These are phyloP conservation scores for Ciconia maguari DNA, from an alignment of 2,113 vertebrate genomes.

Conservation along the genomic window DNA sequence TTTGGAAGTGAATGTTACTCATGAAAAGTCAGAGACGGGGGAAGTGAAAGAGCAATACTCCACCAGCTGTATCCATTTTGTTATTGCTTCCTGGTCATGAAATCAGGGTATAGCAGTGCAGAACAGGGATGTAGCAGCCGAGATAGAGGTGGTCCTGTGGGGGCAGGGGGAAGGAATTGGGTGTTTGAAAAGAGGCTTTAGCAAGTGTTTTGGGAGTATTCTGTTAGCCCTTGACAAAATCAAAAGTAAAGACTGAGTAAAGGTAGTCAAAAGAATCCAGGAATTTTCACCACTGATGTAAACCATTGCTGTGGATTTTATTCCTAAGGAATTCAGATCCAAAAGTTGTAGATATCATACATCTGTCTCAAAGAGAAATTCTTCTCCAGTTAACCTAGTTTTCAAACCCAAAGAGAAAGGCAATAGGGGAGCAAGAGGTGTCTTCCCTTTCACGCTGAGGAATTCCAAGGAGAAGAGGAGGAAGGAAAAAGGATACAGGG, in stretches of 20 bases:
- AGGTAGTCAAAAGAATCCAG: not conserved
- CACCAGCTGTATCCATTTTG: not conserved
- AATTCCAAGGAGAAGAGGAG: not conserved
- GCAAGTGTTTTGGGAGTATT: not conserved
- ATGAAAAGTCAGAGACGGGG: not conserved
- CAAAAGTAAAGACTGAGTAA: not conserved
- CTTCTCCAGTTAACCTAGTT: not conserved
- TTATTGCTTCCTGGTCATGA: not conserved
- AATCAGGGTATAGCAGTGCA: not conserved
- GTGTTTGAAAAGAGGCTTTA: not conserved
- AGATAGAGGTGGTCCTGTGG: not conserved
- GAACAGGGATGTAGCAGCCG: not conserved
- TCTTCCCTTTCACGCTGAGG: not conserved
- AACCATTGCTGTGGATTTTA: rapidly evolving
- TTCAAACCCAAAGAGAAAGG: not conserved
- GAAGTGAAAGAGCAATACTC: not conserved
- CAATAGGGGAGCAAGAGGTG: rapidly evolving
- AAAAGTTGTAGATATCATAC: not conserved
- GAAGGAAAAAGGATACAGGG: not conserved
- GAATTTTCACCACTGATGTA: not conserved
- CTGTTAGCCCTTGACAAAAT: not conserved
- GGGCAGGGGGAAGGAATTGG: not conserved
- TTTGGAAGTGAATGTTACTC: not conserved
- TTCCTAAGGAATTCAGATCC: not conserved
- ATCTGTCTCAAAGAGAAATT: not conserved